Conservation (phyloP, 2,113 vertebrate genomes). For the Sterna hirundo region DNA sequence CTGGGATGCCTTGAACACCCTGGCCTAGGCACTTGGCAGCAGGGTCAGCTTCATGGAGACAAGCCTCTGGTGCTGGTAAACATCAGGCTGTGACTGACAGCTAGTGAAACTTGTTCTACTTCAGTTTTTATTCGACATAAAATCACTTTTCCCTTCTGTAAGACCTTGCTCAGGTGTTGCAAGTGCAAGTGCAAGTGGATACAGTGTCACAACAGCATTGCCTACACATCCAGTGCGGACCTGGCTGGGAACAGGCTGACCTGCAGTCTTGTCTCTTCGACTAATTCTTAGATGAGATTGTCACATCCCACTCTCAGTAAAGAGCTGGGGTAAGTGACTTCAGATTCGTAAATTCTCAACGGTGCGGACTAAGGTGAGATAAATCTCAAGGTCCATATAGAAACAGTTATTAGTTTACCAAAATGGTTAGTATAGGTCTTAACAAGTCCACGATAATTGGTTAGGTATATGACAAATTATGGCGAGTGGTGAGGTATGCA, state of each 20-base stretch:
- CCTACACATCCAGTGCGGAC: background rate
- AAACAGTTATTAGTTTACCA: too few relatives aligned
- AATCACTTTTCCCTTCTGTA: background rate
- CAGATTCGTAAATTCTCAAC: too few relatives aligned
- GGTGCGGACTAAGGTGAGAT: too few relatives aligned
- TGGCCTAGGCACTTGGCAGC: background rate
- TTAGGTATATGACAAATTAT: too few relatives aligned
- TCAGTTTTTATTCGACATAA: background rate
- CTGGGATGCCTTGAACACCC: background rate
- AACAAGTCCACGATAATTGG: too few relatives aligned
- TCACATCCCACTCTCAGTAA: too few relatives aligned
- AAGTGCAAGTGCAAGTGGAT: background rate
- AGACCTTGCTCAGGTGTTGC: background rate
- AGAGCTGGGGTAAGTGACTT: too few relatives aligned
- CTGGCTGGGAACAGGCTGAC: background rate
- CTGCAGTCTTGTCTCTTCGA: background rate
- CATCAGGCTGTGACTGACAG: background rate
- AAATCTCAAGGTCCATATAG: too few relatives aligned
- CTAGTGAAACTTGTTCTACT: background rate
- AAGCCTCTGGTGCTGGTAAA: background rate
- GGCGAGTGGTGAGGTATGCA: too few relatives aligned
- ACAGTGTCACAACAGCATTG: background rate
- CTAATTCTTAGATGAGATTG: background rate
- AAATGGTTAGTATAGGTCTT: too few relatives aligned
- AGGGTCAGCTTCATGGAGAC: fast-evolving